phyloP scores from a whole-genome alignment of 1,140 invertebrate species.

The Centruroides sculpturatus region DNA sequence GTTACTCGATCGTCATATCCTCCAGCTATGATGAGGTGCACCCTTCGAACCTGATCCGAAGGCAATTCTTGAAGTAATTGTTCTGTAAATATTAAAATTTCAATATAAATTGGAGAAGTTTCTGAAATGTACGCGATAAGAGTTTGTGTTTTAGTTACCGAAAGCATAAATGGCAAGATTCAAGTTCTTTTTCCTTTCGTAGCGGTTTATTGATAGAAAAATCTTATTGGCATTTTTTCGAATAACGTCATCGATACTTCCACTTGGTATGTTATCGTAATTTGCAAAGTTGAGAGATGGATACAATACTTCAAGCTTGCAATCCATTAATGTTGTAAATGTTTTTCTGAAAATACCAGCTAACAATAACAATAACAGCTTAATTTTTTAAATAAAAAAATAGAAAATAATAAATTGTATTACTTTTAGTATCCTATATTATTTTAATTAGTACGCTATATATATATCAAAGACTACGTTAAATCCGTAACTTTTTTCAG shows the following conservation, averaged over 20 bases:
- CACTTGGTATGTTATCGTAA: conserved; percentile 48
- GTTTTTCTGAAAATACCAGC: conserved; percentile 66
- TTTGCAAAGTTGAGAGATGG: conserved; percentile 71
- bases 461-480: too few relatives aligned
- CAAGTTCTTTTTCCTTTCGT: conserved; percentile 93
- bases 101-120: not conserved
- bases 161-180: conserved; percentile 66
- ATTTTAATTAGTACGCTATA: too few relatives aligned
- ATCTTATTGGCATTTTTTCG: conserved; percentile 31
- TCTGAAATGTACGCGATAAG: too few relatives aligned
- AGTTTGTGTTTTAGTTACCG: conserved; percentile 36
- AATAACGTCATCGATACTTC: conserved; percentile 32
- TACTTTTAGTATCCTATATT: too few relatives aligned
- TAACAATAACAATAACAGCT: not conserved
- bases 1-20: conserved; percentile 81
- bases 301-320: conserved; percentile 70
- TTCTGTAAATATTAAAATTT: conserved; percentile 18
- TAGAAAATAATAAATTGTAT: too few relatives aligned
- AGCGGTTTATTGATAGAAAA: conserved; percentile 92
- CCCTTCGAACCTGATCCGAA: conserved; percentile 29
- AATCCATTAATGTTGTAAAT: conserved; percentile 48
- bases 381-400: too few relatives aligned
- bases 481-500: too few relatives aligned
- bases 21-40: conserved; percentile 86
- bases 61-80: conserved; percentile 18